Conservation (phyloP, 1,140 invertebrate genomes). For the Drosophila murphyi region DNA sequence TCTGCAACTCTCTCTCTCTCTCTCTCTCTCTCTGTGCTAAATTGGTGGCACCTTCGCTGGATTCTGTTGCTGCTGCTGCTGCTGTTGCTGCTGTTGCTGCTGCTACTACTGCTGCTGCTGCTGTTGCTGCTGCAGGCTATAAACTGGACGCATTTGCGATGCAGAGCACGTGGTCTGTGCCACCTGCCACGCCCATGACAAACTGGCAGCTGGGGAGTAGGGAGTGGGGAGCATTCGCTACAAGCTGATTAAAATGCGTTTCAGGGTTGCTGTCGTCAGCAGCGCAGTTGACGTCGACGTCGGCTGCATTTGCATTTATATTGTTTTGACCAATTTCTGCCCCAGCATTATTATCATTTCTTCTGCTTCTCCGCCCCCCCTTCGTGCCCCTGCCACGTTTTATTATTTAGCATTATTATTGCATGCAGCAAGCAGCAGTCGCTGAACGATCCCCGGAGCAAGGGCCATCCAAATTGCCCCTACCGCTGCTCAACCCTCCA, state of each 20-base stretch:
- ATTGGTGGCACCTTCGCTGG: constrained; percentile 27
- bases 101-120: background rate
- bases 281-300: background rate
- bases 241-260: constrained; percentile 79
- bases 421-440: constrained; percentile 22
- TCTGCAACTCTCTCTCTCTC: background rate
- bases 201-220: background rate
- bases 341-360: constrained; percentile 69
- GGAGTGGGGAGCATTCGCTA: constrained; percentile 25
- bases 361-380: constrained; percentile 8
- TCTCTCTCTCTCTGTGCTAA: background rate
- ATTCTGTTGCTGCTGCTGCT: constrained; percentile 15
- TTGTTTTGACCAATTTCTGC: constrained; percentile 76
- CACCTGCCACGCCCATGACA: constrained; percentile 37
- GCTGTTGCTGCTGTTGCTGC: constrained; percentile 14
- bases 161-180: constrained; percentile 44
- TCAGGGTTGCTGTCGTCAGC: constrained; percentile 39
- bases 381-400: constrained; percentile 26
- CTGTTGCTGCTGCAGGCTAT: constrained; percentile 33
- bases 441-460: background rate
- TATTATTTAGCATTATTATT: constrained; percentile 57
- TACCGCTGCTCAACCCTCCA: background rate
- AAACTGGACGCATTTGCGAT: constrained; percentile 64
- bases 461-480: background rate
- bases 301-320: constrained; percentile 79